Evolutionary conservation across 2,888 invertebrate species (phyloP).

Genomic region (Volucella bombylans): DNA sequence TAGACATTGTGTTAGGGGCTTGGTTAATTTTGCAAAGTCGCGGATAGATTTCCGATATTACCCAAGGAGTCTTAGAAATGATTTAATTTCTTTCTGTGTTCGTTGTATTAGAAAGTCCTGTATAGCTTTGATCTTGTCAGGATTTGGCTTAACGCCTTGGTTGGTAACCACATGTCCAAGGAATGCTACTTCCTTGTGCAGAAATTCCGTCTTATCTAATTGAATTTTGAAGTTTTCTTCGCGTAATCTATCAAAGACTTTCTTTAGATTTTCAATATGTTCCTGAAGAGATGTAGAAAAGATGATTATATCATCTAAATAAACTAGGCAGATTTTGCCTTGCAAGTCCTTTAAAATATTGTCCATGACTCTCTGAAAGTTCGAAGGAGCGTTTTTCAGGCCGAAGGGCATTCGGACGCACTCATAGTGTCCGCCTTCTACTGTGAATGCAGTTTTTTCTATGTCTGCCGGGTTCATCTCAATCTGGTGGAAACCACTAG

Average conservation of each 20-base stretch:
- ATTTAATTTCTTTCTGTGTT: conserved; percentile 1
- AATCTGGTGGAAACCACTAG: no score
- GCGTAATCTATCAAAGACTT: no score
- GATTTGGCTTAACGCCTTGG: conserved; percentile 22
- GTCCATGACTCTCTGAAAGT: conserved; percentile 26
- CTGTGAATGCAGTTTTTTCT: conserved; percentile 20
- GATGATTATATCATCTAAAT: conserved; percentile 22
- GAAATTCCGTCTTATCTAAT: conserved; percentile 24
- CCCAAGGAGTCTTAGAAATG: background rate
- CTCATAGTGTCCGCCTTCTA: conserved; percentile 7
- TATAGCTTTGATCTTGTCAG: no score
- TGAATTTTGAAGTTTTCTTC: conserved; percentile 26
- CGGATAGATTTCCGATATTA: background rate
- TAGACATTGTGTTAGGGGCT: no score
- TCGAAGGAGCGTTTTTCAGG: conserved; percentile 23
- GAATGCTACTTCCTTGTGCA: conserved; percentile 13
- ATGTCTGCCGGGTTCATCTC: conserved; percentile 7
- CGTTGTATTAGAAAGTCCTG: no score
- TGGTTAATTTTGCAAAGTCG: no score
- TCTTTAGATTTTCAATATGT: no score
- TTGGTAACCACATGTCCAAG: conserved; percentile 2
- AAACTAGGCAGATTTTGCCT: conserved; percentile 10
- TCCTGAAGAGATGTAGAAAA: conserved; percentile 29
- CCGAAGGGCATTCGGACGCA: conserved; percentile 23
- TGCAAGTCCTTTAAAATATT: background rate